Percentiles rank a stretch among this genome's conserved stretches.
Conservation (phyloP, 2,113 vertebrate genomes). For the Microtus oregoni region DNA sequence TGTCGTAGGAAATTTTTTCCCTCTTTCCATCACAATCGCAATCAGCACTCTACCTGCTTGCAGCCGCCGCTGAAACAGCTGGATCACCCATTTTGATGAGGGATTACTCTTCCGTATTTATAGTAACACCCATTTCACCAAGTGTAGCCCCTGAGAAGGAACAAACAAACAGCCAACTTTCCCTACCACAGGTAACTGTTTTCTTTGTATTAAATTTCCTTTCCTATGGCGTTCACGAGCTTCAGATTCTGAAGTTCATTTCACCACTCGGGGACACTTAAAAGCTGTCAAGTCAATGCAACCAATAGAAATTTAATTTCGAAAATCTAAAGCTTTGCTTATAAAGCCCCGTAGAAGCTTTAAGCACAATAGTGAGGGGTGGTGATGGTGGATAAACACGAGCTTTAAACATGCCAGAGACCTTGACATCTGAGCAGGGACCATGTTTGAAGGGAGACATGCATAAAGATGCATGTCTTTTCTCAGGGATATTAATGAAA, state of each 20-base stretch:
- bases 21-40: slow-evolving; percentile 61
- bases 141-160: slow-evolving; percentile 65
- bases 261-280: slow-evolving; percentile 79
- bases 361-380: slow-evolving; percentile 74
- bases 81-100: slow-evolving; percentile 68
- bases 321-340: slow-evolving; percentile 75
- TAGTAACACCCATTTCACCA: slow-evolving; percentile 70
- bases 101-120: slow-evolving; percentile 73
- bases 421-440: slow-evolving; percentile 80
- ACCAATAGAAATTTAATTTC: slow-evolving; percentile 84
- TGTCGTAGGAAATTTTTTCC: slow-evolving; percentile 66
- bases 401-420: slow-evolving; percentile 75
- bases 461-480: slow-evolving; percentile 81
- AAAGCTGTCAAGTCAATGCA: slow-evolving; percentile 82
- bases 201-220: slow-evolving; percentile 79
- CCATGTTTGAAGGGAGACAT: slow-evolving; percentile 77
- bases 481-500: slow-evolving; percentile 89
- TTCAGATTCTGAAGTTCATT: slow-evolving; percentile 79
- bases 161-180: slow-evolving; percentile 56
- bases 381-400: slow-evolving; percentile 63
- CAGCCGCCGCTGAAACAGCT: slow-evolving; percentile 62
- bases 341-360: slow-evolving; percentile 73
- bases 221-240: slow-evolving; percentile 67
- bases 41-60: slow-evolving; percentile 60
- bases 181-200: slow-evolving; percentile 76